Percentiles rank a stretch among this genome's conserved stretches.
These are phyloP conservation scores for Mionectes olivaceus DNA, from an alignment of 2,797 vertebrate genomes.

Conservation along the genomic window DNA sequence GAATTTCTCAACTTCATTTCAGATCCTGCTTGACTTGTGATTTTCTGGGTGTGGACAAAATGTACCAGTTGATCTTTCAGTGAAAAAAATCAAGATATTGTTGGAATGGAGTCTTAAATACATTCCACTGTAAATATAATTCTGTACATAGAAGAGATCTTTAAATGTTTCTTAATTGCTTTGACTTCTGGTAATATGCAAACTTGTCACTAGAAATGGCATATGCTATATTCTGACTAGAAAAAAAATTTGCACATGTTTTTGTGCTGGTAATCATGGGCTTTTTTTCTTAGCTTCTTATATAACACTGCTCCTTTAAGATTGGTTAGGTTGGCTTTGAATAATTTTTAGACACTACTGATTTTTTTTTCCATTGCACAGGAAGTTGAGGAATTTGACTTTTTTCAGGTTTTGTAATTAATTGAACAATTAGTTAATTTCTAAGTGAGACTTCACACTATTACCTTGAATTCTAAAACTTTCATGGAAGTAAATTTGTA, in stretches of 20 bases:
- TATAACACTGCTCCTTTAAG: neutral
- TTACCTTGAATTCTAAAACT: neutral
- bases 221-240: conserved; percentile 13
- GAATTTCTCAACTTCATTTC: neutral
- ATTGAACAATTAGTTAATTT: neutral
- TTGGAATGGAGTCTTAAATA: neutral
- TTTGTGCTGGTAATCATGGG: neutral
- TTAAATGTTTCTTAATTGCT: conserved; percentile 4
- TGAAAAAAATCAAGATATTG: neutral
- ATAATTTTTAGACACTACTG: conserved; percentile 38
- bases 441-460: neutral
- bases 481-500: neutral
- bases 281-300: conserved; percentile 19
- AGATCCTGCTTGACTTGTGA: neutral
- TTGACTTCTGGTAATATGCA: neutral
- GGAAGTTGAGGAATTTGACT: neutral
- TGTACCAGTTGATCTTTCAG: neutral
- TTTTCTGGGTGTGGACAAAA: neutral
- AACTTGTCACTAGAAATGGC: conserved; percentile 2
- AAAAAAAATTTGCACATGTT: neutral
- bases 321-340: conserved; percentile 6
- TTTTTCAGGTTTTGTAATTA: neutral
- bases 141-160: neutral
- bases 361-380: conserved; percentile 32
- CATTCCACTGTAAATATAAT: neutral